Percentiles rank a stretch among this genome's conserved stretches.
phyloP scores from a whole-genome alignment of 64 coral and sea anemone genomes.

The Porites lutea region DNA sequence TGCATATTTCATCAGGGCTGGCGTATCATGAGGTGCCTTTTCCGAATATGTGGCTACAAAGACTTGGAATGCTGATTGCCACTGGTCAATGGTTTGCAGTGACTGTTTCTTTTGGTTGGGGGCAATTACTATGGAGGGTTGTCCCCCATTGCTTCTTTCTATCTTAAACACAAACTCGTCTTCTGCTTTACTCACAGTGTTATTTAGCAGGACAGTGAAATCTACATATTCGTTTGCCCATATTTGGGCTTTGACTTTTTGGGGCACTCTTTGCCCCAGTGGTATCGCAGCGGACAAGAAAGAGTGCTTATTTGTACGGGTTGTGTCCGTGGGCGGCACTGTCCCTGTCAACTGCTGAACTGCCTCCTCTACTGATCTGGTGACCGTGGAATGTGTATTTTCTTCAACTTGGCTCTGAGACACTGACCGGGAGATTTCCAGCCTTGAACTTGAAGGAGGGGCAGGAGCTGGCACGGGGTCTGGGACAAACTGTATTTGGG shows the following conservation, averaged over 20 bases:
- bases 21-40: conserved; percentile 11
- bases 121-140: neutral
- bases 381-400: too few species aligned
- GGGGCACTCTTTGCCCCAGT: neutral
- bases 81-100: conserved; percentile 8
- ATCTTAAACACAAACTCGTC: neutral
- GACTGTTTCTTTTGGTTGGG: neutral
- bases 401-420: too few species aligned
- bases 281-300: neutral
- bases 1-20: conserved; percentile 66
- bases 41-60: conserved; percentile 55
- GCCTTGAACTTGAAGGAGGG: too few species aligned
- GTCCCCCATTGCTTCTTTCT: neutral
- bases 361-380: too few species aligned
- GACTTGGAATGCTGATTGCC: conserved; percentile 49
- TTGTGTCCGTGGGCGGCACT: too few species aligned
- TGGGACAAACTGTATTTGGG: too few species aligned
- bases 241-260: conserved; percentile 10
- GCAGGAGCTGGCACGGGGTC: too few species aligned
- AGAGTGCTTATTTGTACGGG: neutral
- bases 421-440: too few species aligned
- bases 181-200: neutral
- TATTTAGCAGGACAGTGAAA: neutral
- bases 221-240: conserved; percentile 6
- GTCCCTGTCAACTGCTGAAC: too few species aligned